A percentile compares a stretch with the other conserved stretches of the same genome.
These are phyloP conservation scores for Agrotis ipsilon DNA, from an alignment of 2,888 invertebrate species.

Conservation along the genomic window DNA sequence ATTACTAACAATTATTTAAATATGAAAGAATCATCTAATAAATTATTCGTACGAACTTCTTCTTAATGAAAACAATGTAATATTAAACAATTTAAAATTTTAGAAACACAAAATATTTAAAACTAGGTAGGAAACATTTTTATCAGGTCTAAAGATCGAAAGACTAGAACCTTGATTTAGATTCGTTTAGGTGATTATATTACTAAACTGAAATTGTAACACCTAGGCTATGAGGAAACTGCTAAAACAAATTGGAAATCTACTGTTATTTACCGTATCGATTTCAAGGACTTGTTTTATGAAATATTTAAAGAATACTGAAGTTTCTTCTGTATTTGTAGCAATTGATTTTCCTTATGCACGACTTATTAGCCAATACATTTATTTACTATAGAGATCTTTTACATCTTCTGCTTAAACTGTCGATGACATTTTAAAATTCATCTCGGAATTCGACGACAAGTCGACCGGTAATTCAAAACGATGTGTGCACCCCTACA, in stretches of 20 bases:
- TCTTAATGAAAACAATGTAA: not conserved
- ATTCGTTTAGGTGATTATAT: slow-evolving; percentile 51
- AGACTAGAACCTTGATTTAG: slow-evolving; percentile 52
- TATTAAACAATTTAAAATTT: not conserved
- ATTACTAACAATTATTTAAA: not conserved
- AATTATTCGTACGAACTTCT: not conserved
- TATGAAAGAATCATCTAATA: not conserved
- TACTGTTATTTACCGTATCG: slow-evolving; percentile 44
- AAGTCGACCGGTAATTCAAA: too few relatives aligned
- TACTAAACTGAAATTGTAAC: slow-evolving; percentile 52
- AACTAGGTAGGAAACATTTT: not conserved
- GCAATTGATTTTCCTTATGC: not conserved
- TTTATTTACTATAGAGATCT: too few relatives aligned
- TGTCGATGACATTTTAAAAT: too few relatives aligned
- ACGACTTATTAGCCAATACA: not conserved
- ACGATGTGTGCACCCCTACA: too few relatives aligned
- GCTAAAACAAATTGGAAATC: slow-evolving; percentile 55
- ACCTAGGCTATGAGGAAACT: slow-evolving; percentile 59
- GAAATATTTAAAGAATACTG: slow-evolving; percentile 11
- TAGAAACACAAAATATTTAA: not conserved
- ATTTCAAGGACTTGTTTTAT: slow-evolving; percentile 49
- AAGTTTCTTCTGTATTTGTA: slow-evolving; percentile 10
- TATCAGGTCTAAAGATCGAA: slow-evolving; percentile 25
- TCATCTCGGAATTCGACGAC: too few relatives aligned
- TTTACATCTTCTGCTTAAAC: not conserved